Evolutionary conservation across 2,888 invertebrate genomes (phyloP), one percentile per base, ranked within the genome.

Genomic region (Papilio elwesi): DNA sequence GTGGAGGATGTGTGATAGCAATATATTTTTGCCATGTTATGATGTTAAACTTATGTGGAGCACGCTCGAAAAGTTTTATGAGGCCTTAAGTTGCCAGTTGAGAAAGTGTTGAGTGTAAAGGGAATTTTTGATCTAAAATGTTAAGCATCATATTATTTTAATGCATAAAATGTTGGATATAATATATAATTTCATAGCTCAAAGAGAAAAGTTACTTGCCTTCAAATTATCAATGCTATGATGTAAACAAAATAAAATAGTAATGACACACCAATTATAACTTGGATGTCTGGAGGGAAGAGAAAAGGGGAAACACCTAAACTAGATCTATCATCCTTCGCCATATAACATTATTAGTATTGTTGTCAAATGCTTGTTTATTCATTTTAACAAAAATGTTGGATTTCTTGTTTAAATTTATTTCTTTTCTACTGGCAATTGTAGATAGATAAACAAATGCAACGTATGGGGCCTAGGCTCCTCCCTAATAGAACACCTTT

Each of bases 41-140:
- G 85, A 85, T 88, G 88, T 88, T 83, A 87, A 91, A 92, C 89
- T 93, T 92, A 91, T 90, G 91, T 91, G 90, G 87, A 90, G 90
- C 87, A 89, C 85, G 88, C 88, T 91, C 85, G 84, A 91, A 87
- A 90, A 92, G 89, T 92, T 93, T 92, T 90, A 91, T 90, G 85
- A 84, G 81, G 87, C 88, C 90, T 90, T 85, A 90, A 91, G 88
- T 91, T 91, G 88, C 84, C 82, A 87, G 87, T 88, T 89, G 88
- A 87, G 87, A 85, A 85, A 87, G 82, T 82, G 82, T 80, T 84
- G 55, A 62, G 55, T 63, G 64, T 57, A 68, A 89, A 91, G 87
- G 83, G 89, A 89, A 87, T 88, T 87, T 90, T 89, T 89, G 85
- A 88, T 87, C 83, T 83, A 80, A 80, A 84, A 87, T 68, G 68